Conservation (phyloP, 1,140 invertebrate species). For the Lepeophtheirus salmonis region DNA sequence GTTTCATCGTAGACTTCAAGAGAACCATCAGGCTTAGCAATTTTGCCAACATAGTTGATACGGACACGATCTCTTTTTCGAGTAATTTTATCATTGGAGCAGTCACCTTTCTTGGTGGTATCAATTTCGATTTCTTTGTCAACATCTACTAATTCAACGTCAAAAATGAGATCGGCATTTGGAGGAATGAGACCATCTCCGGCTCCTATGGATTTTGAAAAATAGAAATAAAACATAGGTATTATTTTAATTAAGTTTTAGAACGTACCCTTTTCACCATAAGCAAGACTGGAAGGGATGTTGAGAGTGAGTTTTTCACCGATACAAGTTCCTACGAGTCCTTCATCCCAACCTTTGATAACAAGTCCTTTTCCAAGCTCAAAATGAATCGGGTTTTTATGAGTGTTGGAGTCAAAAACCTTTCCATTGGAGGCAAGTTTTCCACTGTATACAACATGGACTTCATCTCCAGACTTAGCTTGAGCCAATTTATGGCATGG, state of each 20-base stretch:
- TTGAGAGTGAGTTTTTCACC: constrained; percentile 74
- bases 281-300: constrained; percentile 72
- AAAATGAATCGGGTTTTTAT: constrained; percentile 25
- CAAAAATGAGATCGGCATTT: constrained; percentile 25
- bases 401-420: constrained; percentile 3
- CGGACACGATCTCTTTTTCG: background rate
- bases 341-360: constrained; percentile 64
- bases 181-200: constrained; percentile 26
- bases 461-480: constrained; percentile 22
- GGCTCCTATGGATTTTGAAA: constrained; percentile 22
- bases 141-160: constrained; percentile 24
- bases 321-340: constrained; percentile 74
- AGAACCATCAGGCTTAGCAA: background rate
- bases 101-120: background rate
- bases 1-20: background rate
- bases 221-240: background rate
- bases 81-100: background rate
- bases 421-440: background rate
- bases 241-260: background rate
- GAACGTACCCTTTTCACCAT: constrained; percentile 57
- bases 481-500: background rate
- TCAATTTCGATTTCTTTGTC: constrained; percentile 10
- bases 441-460: constrained; percentile 28
- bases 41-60: constrained; percentile 1
- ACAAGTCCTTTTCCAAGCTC: constrained; percentile 28